These are phyloP conservation scores for Potamilus streckersoni DNA, from an alignment of 1,140 invertebrate species.

Conservation along the genomic window DNA sequence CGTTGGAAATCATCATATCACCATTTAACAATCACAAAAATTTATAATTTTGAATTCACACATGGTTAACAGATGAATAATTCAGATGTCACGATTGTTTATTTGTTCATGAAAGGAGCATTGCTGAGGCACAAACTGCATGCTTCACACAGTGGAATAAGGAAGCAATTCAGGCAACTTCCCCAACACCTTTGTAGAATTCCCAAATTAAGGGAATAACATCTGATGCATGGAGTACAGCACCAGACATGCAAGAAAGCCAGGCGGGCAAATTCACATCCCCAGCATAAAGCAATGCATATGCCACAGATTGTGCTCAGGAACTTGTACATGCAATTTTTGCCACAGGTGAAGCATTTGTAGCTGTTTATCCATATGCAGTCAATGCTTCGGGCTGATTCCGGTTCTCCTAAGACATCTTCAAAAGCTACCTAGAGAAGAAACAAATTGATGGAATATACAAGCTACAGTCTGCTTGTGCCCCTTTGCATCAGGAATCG, in stretches of 20 bases:
- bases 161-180: too few relatives aligned
- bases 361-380: slow-evolving; percentile 79
- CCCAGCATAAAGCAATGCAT: slow-evolving; percentile 74
- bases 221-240: too few relatives aligned
- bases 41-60: not conserved
- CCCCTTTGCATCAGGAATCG: not conserved
- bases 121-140: too few relatives aligned
- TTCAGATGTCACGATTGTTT: too few relatives aligned
- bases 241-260: too few relatives aligned
- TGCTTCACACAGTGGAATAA: too few relatives aligned
- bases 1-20: too few relatives aligned
- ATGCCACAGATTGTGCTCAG: slow-evolving; percentile 75
- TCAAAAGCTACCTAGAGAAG: slow-evolving; percentile 71
- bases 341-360: slow-evolving; percentile 76
- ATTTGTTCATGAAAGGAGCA: too few relatives aligned
- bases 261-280: slow-evolving; percentile 75
- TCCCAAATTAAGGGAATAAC: too few relatives aligned
- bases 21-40: not conserved
- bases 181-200: too few relatives aligned
- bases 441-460: not conserved
- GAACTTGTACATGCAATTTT: slow-evolving; percentile 78
- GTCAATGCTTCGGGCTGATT: slow-evolving; percentile 77
- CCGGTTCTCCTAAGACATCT: slow-evolving; percentile 81
- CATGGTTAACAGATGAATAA: too few relatives aligned
- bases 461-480: too few relatives aligned